These are phyloP conservation scores for Nycticebus coucang DNA, from an alignment of 2,113 vertebrate species.

Conservation along the genomic window DNA sequence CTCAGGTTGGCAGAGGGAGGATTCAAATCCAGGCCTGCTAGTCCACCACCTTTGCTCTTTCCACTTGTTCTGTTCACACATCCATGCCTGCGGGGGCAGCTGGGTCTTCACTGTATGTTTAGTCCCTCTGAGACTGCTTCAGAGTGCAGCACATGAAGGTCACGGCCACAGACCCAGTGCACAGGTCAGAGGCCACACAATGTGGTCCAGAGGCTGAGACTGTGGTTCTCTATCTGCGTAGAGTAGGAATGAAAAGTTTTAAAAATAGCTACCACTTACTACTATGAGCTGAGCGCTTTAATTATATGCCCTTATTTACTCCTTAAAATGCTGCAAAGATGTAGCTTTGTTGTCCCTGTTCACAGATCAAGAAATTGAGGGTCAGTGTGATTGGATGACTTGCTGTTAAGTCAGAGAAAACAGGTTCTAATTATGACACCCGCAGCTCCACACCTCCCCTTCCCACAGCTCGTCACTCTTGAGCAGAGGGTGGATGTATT, in stretches of 20 bases:
- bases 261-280: not conserved
- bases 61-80: not conserved
- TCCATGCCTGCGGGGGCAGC: not conserved
- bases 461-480: not conserved
- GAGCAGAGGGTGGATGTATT: not conserved
- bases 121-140: not conserved
- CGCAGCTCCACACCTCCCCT: too few relatives aligned
- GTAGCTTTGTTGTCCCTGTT: not conserved
- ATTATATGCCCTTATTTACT: not conserved
- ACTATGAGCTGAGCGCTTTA: not conserved
- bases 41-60: not conserved
- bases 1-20: not conserved
- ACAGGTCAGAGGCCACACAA: not conserved
- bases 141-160: not conserved
- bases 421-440: not conserved
- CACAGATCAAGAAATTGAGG: conserved; percentile 4
- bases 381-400: not conserved
- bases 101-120: not conserved
- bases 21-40: not conserved
- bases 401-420: not conserved
- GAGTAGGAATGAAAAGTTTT: not conserved
- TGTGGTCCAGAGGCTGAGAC: not conserved
- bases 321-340: not conserved
- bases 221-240: not conserved
- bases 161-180: not conserved